Evolutionary conservation across 2,113 vertebrate species (phyloP).

Genomic region (Carettochelys insculpta): DNA sequence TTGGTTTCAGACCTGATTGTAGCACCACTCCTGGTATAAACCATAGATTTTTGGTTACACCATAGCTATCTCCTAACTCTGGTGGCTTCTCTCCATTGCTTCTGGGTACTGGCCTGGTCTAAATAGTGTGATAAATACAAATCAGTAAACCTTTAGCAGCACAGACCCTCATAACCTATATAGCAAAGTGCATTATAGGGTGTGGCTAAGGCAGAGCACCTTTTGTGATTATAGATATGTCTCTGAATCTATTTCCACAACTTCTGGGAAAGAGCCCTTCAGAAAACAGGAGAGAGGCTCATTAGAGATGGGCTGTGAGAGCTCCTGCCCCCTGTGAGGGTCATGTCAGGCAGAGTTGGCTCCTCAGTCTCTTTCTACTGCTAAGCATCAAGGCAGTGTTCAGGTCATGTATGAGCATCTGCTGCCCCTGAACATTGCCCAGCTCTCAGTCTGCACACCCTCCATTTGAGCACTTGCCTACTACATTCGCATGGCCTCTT

Average conservation of each 20-base stretch:
- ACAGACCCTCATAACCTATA: fast-evolving
- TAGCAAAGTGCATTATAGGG: background rate
- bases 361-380: background rate
- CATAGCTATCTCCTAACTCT: background rate
- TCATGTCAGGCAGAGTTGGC: background rate
- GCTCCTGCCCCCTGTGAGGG: background rate
- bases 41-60: background rate
- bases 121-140: background rate
- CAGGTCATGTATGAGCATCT: fast-evolving
- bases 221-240: background rate
- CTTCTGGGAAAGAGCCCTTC: background rate
- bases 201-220: background rate
- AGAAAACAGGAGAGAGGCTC: background rate
- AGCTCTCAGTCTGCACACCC: background rate
- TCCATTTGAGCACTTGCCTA: fast-evolving
- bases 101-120: background rate
- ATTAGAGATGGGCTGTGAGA: background rate
- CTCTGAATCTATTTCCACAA: background rate
- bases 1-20: background rate
- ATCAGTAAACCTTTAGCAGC: background rate
- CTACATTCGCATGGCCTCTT: background rate
- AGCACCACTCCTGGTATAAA: background rate
- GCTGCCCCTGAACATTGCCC: background rate
- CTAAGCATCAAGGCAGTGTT: background rate
- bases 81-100: background rate